phyloP scores from a whole-genome alignment of 1,140 invertebrate genomes.

The Pogonomyrmex barbatus region DNA sequence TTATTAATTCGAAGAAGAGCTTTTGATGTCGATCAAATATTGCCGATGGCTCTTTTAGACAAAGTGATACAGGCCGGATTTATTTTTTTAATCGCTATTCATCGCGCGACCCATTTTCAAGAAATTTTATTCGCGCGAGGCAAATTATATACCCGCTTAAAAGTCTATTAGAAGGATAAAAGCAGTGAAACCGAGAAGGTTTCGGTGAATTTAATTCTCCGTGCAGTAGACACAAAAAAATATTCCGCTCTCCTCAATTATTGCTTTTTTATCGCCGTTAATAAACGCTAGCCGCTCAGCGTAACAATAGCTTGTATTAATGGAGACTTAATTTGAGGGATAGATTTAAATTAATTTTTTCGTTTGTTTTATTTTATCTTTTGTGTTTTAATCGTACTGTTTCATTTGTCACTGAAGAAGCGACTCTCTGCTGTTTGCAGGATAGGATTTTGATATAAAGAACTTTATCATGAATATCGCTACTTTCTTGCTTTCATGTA shows the following conservation, averaged over 20 bases:
- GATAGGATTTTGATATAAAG: background rate
- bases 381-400: background rate
- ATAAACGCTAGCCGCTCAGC: background rate
- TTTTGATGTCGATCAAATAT: background rate
- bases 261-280: background rate
- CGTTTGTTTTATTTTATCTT: background rate
- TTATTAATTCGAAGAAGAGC: background rate
- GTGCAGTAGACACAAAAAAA: slow-evolving; percentile 5
- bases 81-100: background rate
- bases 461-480: background rate
- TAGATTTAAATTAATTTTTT: slow-evolving; percentile 5
- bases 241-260: slow-evolving; percentile 7
- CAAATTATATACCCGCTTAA: slow-evolving; percentile 14
- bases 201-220: slow-evolving; percentile 36
- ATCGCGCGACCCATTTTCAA: background rate
- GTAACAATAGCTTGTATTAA: background rate
- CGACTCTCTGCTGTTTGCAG: too few species aligned
- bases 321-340: background rate
- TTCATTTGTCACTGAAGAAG: background rate
- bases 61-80: background rate
- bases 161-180: background rate
- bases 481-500: background rate
- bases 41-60: background rate
- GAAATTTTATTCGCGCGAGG: background rate
- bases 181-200: background rate